Percentiles rank a stretch among this genome's conserved stretches.
Conservation (phyloP, 2,888 invertebrate species). For the Platycnemis pennipes region DNA sequence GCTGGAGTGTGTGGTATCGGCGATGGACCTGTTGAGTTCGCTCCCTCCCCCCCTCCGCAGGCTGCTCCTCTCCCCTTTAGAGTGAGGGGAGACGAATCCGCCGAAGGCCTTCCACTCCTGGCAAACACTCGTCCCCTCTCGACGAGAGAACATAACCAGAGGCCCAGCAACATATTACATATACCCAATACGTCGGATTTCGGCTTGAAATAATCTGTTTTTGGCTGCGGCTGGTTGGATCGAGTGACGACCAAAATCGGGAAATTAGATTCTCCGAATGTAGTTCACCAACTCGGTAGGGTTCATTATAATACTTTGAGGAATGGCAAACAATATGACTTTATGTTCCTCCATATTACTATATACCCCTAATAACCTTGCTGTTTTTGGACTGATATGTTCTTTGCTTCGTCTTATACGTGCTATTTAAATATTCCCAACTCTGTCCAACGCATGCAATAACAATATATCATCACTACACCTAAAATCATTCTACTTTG, state of each 20-base stretch:
- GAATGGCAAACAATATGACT: too few species aligned
- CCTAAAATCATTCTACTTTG: too few species aligned
- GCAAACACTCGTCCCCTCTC: background rate
- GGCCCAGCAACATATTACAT: background rate
- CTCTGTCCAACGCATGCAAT: too few species aligned
- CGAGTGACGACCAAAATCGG: background rate
- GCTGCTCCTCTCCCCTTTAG: background rate
- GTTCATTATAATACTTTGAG: too few species aligned
- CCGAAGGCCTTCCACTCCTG: background rate
- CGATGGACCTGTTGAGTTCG: conserved; percentile 60
- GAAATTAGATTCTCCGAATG: too few species aligned
- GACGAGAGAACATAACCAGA: background rate
- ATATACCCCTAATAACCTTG: too few species aligned
- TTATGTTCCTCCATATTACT: too few species aligned
- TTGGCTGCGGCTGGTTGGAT: background rate
- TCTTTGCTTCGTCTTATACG: too few species aligned
- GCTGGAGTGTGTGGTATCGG: background rate
- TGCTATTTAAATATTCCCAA: too few species aligned
- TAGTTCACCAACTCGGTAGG: too few species aligned
- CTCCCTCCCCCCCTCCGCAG: background rate
- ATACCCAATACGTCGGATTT: background rate
- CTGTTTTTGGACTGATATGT: too few species aligned
- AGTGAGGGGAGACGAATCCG: background rate
- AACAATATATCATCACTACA: too few species aligned
- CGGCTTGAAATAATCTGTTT: background rate